A percentile compares a stretch with the other conserved stretches of the same genome.
Conservation (phyloP, 2,113 vertebrate genomes). For the Pardalotus punctatus region DNA sequence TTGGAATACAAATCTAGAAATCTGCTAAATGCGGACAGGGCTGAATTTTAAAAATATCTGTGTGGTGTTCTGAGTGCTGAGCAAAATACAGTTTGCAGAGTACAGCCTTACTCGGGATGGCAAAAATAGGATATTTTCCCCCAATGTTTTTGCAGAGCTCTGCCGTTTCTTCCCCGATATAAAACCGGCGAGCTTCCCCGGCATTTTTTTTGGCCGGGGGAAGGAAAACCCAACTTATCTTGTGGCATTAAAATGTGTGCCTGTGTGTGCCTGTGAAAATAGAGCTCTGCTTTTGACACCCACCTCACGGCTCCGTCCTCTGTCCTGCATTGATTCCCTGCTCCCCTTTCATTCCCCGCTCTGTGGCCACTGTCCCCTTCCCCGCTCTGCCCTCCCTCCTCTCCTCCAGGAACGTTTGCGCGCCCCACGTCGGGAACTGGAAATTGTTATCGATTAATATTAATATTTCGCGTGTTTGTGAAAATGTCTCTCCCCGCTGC, state of each 20-base stretch:
- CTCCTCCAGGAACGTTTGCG: background rate
- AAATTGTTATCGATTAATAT: conserved; percentile 91
- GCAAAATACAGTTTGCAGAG: background rate
- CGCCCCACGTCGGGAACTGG: conserved; percentile 77
- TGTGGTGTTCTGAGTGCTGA: background rate
- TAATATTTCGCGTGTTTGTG: conserved; percentile 91
- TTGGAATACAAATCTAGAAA: background rate
- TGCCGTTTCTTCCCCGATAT: background rate
- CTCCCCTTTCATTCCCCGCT: background rate
- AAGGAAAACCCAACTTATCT: background rate
- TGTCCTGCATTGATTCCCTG: conserved; percentile 43
- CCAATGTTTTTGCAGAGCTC: background rate
- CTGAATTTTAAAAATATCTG: background rate
- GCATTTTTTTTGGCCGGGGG: background rate
- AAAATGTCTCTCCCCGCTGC: conserved; percentile 79
- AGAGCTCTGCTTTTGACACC: conserved; percentile 58
- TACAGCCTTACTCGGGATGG: rapidly evolving
- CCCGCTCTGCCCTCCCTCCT: background rate
- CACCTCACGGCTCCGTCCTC: conserved; percentile 64
- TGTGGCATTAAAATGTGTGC: conserved; percentile 36
- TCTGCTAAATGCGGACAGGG: background rate
- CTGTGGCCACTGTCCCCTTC: background rate
- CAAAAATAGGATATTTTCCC: background rate
- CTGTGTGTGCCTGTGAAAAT: conserved; percentile 1
- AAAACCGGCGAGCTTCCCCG: background rate